A percentile compares a stretch with the other conserved stretches of the same genome.
phyloP scores from a whole-genome alignment of 2,888 invertebrate species.

The Acrocera orbiculus region DNA sequence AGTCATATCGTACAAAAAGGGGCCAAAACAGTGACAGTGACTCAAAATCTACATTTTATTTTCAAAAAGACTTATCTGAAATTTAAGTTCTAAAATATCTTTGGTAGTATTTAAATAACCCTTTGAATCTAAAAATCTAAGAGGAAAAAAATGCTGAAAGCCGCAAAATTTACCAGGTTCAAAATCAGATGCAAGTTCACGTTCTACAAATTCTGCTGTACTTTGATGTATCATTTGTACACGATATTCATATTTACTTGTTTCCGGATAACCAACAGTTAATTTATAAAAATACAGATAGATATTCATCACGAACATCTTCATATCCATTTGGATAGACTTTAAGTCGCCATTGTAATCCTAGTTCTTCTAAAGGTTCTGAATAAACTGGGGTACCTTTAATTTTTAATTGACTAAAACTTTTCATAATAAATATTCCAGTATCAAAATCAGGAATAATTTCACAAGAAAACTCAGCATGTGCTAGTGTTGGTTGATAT shows the following conservation, averaged over 20 bases:
- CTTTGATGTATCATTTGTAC: slow-evolving; percentile 91
- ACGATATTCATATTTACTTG: slow-evolving; percentile 83
- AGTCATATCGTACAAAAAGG: too few species aligned
- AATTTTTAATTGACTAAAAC: slow-evolving; percentile 68
- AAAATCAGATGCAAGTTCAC: slow-evolving; percentile 90
- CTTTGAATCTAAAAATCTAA: slow-evolving; percentile 76
- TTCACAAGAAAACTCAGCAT: slow-evolving; percentile 83
- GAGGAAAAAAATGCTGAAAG: slow-evolving; percentile 80
- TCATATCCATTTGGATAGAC: slow-evolving; percentile 88
- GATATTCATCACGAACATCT: slow-evolving; percentile 81
- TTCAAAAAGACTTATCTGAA: slow-evolving; percentile 12
- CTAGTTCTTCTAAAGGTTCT: slow-evolving; percentile 70
- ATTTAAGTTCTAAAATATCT: slow-evolving; percentile 70
- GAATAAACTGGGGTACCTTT: slow-evolving; percentile 88
- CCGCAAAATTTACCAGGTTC: slow-evolving; percentile 96
- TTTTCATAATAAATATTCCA: slow-evolving; percentile 74
- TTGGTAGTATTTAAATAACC: slow-evolving; percentile 72
- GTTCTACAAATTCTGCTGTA: slow-evolving; percentile 72
- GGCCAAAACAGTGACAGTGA: too few species aligned
- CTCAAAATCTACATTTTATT: too few species aligned
- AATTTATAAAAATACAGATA: slow-evolving; percentile 85
- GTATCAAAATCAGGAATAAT: slow-evolving; percentile 83
- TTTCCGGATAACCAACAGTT: slow-evolving; percentile 76
- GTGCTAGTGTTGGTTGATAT: slow-evolving; percentile 72
- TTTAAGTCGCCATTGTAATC: slow-evolving; percentile 81